A percentile compares a stretch with the other conserved stretches of the same genome.
These are phyloP conservation scores for Lates japonicus DNA, from an alignment of 2,797 vertebrate species.

Conservation along the genomic window DNA sequence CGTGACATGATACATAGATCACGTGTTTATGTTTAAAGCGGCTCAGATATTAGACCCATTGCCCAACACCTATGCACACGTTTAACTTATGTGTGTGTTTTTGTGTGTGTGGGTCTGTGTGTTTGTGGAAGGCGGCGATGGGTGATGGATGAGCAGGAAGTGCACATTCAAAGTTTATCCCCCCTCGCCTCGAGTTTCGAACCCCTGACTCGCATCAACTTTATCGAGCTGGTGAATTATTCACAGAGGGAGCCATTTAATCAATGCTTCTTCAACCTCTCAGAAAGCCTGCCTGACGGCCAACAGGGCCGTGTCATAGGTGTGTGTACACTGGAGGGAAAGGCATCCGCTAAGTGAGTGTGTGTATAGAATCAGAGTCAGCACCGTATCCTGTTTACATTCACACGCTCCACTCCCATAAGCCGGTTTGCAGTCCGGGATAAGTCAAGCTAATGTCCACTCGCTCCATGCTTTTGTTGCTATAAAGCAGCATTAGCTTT, in stretches of 20 bases:
- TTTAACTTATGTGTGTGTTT: constrained; percentile 38
- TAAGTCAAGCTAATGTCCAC: constrained; percentile 30
- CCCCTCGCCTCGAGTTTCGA: not conserved
- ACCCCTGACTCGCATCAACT: constrained; percentile 1
- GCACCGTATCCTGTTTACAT: constrained; percentile 70
- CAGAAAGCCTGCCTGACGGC: constrained; percentile 26
- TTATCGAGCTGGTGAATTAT: constrained; percentile 71
- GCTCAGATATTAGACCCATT: constrained; percentile 42
- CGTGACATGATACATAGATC: constrained; percentile 54
- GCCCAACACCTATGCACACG: constrained; percentile 62
- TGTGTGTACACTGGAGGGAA: constrained; percentile 70
- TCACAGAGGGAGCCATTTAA: constrained; percentile 62
- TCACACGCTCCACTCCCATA: constrained; percentile 40
- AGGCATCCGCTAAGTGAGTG: constrained; percentile 71
- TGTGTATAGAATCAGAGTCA: constrained; percentile 64
- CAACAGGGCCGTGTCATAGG: constrained; percentile 46
- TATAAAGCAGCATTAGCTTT: constrained; percentile 21
- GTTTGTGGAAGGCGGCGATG: constrained; percentile 14
- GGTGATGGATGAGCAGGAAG: constrained; percentile 47
- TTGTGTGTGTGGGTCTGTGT: constrained; percentile 5
- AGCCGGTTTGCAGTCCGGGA: constrained; percentile 1
- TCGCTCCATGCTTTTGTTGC: not conserved
- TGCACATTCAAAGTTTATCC: constrained; percentile 19
- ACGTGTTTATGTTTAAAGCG: constrained; percentile 56
- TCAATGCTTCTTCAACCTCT: constrained; percentile 64